A percentile compares a stretch with the other conserved stretches of the same genome.
phyloP scores from a whole-genome alignment of 2,797 vertebrate genomes.

The Catostomus latipinnis region DNA sequence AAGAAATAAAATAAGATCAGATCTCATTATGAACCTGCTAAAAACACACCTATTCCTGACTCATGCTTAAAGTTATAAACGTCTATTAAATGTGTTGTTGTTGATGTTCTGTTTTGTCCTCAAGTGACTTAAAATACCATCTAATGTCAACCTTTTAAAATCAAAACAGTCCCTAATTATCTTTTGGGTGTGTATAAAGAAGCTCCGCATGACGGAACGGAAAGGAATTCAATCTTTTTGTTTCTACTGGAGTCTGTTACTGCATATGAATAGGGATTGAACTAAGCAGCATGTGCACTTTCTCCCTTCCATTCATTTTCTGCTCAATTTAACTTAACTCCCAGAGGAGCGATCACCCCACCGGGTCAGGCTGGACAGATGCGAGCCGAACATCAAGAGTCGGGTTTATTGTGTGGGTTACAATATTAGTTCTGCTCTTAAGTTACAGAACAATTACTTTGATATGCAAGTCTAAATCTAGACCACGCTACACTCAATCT shows the following conservation, averaged over 20 bases:
- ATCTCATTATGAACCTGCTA: background rate
- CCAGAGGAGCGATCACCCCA: constrained; percentile 27
- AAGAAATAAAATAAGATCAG: background rate
- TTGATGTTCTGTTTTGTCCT: too few relatives aligned
- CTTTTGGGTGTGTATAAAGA: constrained; percentile 18
- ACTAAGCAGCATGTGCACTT: constrained; percentile 49
- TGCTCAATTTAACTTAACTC: constrained; percentile 58
- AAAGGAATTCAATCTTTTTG: constrained; percentile 46
- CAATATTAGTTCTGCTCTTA: too few relatives aligned
- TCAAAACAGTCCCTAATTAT: background rate
- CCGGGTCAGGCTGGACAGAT: constrained; percentile 2
- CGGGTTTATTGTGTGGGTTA: too few relatives aligned
- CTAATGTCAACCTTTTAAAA: background rate
- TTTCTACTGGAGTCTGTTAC: constrained; percentile 42
- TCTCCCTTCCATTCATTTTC: constrained; percentile 58
- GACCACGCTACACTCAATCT: background rate
- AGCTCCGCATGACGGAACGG: constrained; percentile 2
- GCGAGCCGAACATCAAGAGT: too few relatives aligned
- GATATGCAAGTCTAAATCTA: background rate
- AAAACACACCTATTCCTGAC: background rate
- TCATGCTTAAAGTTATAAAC: background rate
- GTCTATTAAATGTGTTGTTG: background rate
- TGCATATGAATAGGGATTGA: constrained; percentile 51
- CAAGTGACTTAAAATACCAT: background rate
- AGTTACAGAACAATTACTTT: background rate